Percentiles rank a stretch among this genome's conserved stretches.
Evolutionary conservation across 2,797 vertebrate genomes (phyloP).

Genomic region (Betta splendens): DNA sequence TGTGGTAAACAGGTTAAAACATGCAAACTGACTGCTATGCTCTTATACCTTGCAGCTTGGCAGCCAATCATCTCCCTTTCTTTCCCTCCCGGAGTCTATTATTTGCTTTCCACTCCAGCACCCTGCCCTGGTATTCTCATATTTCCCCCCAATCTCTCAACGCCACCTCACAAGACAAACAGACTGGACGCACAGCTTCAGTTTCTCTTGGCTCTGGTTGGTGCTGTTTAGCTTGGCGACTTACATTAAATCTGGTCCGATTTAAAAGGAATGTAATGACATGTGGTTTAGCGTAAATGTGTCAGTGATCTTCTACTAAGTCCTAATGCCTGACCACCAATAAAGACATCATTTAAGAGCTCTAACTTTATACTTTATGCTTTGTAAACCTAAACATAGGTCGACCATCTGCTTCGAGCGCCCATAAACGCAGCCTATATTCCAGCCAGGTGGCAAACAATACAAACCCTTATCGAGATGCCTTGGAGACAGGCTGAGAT

Average conservation of each 20-base stretch:
- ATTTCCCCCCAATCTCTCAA: constrained; percentile 33
- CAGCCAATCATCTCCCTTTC: constrained; percentile 27
- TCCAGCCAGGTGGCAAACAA: constrained; percentile 11
- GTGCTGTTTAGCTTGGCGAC: background rate
- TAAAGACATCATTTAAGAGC: too few species aligned
- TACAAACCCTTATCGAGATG: constrained; percentile 14
- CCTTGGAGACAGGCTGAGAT: constrained; percentile 19
- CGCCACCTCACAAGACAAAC: constrained; percentile 48
- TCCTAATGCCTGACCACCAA: too few species aligned
- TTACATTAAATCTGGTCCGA: background rate
- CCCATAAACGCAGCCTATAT: background rate
- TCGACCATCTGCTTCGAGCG: background rate
- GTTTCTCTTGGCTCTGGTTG: background rate
- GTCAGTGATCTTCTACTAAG: too few species aligned
- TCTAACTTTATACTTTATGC: too few species aligned
- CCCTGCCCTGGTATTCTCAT: constrained; percentile 49
- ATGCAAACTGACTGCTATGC: constrained; percentile 13
- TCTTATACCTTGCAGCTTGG: constrained; percentile 4
- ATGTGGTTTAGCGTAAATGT: too few species aligned
- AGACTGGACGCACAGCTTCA: constrained; percentile 10
- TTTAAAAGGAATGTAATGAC: too few species aligned
- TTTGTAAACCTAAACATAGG: too few species aligned
- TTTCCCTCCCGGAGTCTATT: constrained; percentile 48
- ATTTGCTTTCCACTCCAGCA: constrained; percentile 51
- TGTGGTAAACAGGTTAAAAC: constrained; percentile 45